Base-by-base conservation (phyloP, 2,797 vertebrate genomes). In the Catostomus latipinnis region DNA sequence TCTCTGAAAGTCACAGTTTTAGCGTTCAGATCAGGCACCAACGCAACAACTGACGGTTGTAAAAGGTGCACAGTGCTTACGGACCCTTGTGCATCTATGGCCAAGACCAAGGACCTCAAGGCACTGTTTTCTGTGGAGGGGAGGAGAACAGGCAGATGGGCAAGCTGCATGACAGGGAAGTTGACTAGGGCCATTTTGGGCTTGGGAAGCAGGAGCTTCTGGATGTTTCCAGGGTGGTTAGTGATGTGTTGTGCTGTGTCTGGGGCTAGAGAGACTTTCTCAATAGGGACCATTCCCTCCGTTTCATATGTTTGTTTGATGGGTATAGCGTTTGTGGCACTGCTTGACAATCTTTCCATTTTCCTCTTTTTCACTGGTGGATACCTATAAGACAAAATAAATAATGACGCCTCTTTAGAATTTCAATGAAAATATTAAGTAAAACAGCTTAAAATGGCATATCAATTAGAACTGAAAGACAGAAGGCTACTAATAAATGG, bases 291-390 rank as follows among this genome's bases (percentile, higher is more conserved):
- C 43, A 93, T 91, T 6, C 87, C 89, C 81, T 95, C 95, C 13
- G 91, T 80, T 68, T 83, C 90, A 60, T 81, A 86, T 1, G 18
- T 71, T 57, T 88, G 88, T 34, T 93, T 89, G 10, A 0, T 90
- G 71, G 82, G 82, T 84, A 90, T 82, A 0, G 82, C 76, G 84
- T 94, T 94, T 2, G 86, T 87, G 63, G 91, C 87, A 50, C 91
- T 91, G 75, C 88, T 93, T 22, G 92, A n/a, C 0, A 92, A 89
- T 78, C 89, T 94, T 85, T 98, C 96, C 94, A 97, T 94, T 91
- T 98, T 99, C 77, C 95, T 94, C 92, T 97, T 99, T 91, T 98
- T 99, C 71, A 96, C 94, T 45, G 97, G 97, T 67, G 98, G 97
- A 88, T 98, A 95, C 92, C 98, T 99, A 71, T 1, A 82, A 50